Conservation (phyloP, 2,797 vertebrate species). For the Manis pentadactyla region DNA sequence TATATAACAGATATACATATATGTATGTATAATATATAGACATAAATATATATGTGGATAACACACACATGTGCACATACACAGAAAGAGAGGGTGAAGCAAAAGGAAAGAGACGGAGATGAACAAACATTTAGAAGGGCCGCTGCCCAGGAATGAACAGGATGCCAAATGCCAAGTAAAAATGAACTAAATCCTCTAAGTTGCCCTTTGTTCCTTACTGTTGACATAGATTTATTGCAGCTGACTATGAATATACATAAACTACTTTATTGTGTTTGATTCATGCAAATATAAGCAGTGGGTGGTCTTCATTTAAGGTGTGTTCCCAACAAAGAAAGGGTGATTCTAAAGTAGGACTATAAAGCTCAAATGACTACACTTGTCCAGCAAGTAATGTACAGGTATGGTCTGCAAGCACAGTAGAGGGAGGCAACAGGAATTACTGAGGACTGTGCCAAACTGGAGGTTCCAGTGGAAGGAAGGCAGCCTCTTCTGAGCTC, state of each 20-base stretch:
- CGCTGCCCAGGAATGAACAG: not conserved
- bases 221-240: not conserved
- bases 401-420: rapidly evolving
- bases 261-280: no score
- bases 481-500: not conserved
- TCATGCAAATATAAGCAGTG: not conserved
- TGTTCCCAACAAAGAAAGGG: not conserved
- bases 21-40: not conserved
- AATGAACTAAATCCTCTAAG: not conserved
- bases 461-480: no score
- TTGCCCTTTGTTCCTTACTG: not conserved
- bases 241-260: not conserved
- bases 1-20: not conserved
- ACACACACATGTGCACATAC: not conserved
- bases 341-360: not conserved
- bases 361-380: not conserved
- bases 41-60: no score
- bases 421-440: rapidly evolving
- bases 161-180: not conserved
- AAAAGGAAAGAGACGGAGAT: not conserved
- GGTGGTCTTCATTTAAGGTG: not conserved
- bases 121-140: not conserved
- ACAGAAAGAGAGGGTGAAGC: not conserved
- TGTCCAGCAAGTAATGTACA: not conserved
- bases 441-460: not conserved